These are phyloP conservation scores for Tetrapedia diversipes DNA, from an alignment of 2,888 invertebrate species.

Conservation along the genomic window DNA sequence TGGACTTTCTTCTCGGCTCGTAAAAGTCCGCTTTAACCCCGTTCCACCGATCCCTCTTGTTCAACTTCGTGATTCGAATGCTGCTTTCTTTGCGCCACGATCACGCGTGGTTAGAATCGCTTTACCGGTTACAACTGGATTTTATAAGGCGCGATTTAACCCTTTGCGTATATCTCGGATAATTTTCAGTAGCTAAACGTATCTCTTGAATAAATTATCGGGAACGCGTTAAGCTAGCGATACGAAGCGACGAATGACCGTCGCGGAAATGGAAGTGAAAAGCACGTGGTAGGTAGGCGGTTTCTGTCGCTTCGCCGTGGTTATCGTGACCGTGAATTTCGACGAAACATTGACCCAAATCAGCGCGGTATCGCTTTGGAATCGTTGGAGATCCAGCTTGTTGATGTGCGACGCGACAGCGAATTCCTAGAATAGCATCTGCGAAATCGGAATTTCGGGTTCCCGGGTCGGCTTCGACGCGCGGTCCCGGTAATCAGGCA, in stretches of 20 bases:
- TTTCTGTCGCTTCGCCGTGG: conserved; percentile 7
- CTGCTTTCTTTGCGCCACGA: conserved; percentile 20
- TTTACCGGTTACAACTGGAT: not conserved
- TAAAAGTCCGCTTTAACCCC: conserved; percentile 68
- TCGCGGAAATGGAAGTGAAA: conserved; percentile 67
- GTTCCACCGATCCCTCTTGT: conserved; percentile 11
- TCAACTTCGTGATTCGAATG: conserved; percentile 19
- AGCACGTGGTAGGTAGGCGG: not conserved
- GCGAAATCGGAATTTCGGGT: conserved; percentile 20
- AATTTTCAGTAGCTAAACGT: too few relatives aligned
- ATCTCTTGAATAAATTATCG: too few relatives aligned
- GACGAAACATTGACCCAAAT: conserved; percentile 52
- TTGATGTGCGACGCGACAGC: conserved; percentile 13
- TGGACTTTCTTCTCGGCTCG: conserved; percentile 60
- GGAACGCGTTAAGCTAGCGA: too few relatives aligned
- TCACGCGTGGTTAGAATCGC: not conserved
- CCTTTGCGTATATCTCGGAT: too few relatives aligned
- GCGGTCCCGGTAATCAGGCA: too few relatives aligned
- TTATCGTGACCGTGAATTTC: conserved; percentile 59
- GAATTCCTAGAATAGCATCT: conserved; percentile 42
- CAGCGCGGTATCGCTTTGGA: conserved; percentile 67
- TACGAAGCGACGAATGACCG: conserved; percentile 21
- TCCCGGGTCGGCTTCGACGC: not conserved
- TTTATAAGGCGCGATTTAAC: conserved; percentile 23
- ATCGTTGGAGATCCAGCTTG: conserved; percentile 58